Conservation (phyloP, 2,797 vertebrate genomes). For the Phalanger gymnotis region DNA sequence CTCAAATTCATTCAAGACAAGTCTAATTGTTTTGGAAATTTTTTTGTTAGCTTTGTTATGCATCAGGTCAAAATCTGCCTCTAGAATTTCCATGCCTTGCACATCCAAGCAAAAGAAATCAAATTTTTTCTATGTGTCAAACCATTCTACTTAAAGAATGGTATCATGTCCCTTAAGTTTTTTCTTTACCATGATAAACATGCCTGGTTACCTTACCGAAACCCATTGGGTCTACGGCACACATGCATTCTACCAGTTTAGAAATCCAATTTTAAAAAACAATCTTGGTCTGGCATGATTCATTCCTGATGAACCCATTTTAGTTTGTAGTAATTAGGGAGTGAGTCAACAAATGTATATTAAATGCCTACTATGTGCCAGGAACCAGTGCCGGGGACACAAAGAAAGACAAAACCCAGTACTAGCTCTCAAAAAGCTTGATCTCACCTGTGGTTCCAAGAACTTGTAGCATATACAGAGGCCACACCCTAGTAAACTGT, state of each 20-base stretch:
- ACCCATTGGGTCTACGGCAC: background rate
- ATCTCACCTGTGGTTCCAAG: background rate
- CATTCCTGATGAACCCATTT: background rate
- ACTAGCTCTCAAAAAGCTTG: background rate
- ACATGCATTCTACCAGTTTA: background rate
- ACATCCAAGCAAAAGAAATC: background rate
- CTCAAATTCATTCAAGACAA: background rate
- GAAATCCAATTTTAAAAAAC: background rate
- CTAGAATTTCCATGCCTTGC: background rate
- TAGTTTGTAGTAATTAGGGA: background rate
- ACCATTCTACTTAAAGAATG: background rate
- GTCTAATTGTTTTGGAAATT: background rate
- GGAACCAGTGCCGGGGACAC: background rate
- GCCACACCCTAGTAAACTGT: background rate
- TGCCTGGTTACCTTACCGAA: background rate
- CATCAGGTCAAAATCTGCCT: background rate
- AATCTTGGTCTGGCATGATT: background rate
- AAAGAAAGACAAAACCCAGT: background rate
- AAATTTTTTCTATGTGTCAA: background rate
- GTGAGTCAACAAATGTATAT: background rate
- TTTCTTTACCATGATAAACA: background rate
- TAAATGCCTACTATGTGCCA: background rate
- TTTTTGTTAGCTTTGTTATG: background rate
- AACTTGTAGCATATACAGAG: background rate
- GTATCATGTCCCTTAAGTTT: background rate